Evolutionary conservation across 2,113 vertebrate genomes (phyloP), one percentile per base, ranked within the genome.

Genomic region (Pelmatolapia mariae): DNA sequence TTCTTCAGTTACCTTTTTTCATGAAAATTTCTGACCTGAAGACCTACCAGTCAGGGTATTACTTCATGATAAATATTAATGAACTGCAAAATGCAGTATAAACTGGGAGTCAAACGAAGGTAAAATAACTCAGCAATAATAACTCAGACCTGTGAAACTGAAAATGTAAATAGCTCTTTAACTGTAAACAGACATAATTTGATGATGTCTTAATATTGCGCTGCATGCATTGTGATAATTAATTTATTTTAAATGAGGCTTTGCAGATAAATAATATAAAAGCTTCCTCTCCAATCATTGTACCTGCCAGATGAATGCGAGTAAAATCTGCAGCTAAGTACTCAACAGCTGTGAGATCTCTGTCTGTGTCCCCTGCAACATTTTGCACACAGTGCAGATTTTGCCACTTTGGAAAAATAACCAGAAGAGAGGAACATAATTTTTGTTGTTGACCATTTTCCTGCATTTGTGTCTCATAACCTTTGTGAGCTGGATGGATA

Each of bases 221-320:
- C 33, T 66, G 61, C 33, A 66, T 66, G 18, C 61, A 38, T n/a
- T 66, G 19, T 66, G 61, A 38, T 66, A 66, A 38, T 66, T 12
- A 8, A 36, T 66, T 66, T n/a, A 38, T 66, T 66, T 66, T 66
- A 0, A 66, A 66, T 1, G 10, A 66, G 61, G 61, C 61, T 66
- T 66, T 66, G 19, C 61, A n/a, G 61, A n/a, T 66, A 66, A 38
- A 66, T 66, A 66, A 66, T 66, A 13, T 38, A 66, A 38, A 66
- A 66, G 19, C 61, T 38, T 66, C 33, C 33, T 0, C 1, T 66
- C 19, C 61, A 66, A 12, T 38, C 61, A 66, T 38, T 66, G 33
- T 66, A 66, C 61, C 33, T 66, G 33, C 61, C 33, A 66, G 61
- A 66, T 0, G 19, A 66, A 66, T 11, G 2, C 0, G 0, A 66